Conservation (phyloP, 2,888 invertebrate species). For the Yponomeuta evonymella region DNA sequence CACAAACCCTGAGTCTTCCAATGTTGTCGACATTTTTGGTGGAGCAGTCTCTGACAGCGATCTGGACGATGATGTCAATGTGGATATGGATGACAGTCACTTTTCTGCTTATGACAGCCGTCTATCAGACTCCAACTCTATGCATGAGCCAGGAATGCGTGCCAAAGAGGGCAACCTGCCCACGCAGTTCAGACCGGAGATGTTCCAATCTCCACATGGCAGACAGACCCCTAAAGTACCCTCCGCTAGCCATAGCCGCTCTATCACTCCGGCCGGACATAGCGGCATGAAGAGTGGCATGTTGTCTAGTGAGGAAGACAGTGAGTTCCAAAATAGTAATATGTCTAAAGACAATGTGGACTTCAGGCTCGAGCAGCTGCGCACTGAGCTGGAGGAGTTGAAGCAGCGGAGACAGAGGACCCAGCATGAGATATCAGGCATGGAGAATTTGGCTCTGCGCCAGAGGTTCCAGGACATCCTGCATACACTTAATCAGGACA, state of each 20-base stretch:
- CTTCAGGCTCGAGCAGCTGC: conserved; percentile 81
- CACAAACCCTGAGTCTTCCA: conserved; percentile 46
- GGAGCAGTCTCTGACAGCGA: conserved; percentile 94
- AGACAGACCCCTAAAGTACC: conserved; percentile 10
- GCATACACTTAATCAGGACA: conserved; percentile 86
- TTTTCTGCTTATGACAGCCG: conserved; percentile 84
- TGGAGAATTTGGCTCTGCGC: conserved; percentile 88
- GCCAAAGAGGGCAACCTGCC: conserved; percentile 34
- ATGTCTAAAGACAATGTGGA: conserved; percentile 72
- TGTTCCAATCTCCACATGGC: conserved; percentile 41
- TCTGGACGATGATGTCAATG: conserved; percentile 83
- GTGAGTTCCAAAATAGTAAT: conserved; percentile 45
- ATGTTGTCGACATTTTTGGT: conserved; percentile 88
- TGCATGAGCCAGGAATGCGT: conserved; percentile 33
- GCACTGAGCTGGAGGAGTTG: conserved; percentile 84
- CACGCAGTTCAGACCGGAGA: conserved; percentile 56
- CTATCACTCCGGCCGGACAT: conserved; percentile 29
- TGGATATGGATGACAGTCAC: conserved; percentile 88
- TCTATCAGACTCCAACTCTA: conserved; percentile 77
- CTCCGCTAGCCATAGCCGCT: conserved; percentile 33
- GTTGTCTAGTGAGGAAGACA: conserved; percentile 52
- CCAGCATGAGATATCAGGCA: conserved; percentile 87
- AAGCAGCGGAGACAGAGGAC: conserved; percentile 85
- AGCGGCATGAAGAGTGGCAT: conserved; percentile 37
- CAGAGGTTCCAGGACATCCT: conserved; percentile 89